These are phyloP conservation scores for Rhopalosiphum maidis DNA, from an alignment of 1,140 invertebrate species.

Conservation along the genomic window DNA sequence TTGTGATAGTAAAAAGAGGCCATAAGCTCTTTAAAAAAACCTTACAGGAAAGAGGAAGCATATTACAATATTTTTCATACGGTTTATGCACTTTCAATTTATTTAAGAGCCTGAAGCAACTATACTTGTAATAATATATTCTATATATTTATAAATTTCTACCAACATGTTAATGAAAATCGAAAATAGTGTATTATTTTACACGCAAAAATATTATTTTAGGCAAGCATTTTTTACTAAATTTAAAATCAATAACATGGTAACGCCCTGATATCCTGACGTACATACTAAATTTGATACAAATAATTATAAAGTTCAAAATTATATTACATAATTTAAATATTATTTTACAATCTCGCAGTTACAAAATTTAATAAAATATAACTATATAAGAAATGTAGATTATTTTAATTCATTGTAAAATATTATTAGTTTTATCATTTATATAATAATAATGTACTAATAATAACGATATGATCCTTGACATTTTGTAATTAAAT, in stretches of 20 bases:
- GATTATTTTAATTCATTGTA: too few relatives aligned
- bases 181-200: background rate
- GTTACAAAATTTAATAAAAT: background rate
- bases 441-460: background rate
- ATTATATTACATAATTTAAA: background rate
- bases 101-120: background rate
- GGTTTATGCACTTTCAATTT: conserved; percentile 29
- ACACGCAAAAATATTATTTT: background rate
- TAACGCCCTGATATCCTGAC: background rate
- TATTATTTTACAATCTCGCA: background rate
- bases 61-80: conserved; percentile 25
- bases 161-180: background rate
- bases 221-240: background rate
- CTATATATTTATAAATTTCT: conserved; percentile 1
- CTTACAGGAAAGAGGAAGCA: background rate
- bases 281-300: background rate
- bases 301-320: background rate
- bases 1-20: background rate
- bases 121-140: background rate
- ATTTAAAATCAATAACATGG: background rate
- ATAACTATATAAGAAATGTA: too few relatives aligned
- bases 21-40: background rate
- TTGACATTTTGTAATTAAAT: background rate
- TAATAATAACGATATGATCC: background rate
- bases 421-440: background rate